phyloP scores from a whole-genome alignment of 2,113 vertebrate genomes.

The Pelusios castaneus region DNA sequence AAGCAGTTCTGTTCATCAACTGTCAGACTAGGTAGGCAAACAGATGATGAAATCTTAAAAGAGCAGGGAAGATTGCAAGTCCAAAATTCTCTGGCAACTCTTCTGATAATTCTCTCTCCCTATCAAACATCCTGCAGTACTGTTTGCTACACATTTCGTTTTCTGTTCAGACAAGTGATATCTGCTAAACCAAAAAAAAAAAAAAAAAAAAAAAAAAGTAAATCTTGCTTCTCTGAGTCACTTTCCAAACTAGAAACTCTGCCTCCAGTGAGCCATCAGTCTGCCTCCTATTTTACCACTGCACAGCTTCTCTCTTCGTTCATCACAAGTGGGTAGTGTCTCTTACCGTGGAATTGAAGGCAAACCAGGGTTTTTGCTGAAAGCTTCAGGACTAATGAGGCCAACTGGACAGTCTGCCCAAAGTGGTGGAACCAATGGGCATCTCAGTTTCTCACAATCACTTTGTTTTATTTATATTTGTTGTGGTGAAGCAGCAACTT shows the following conservation, averaged over 20 bases:
- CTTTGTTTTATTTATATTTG: background rate
- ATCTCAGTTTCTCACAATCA: background rate
- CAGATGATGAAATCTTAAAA: conserved; percentile 33
- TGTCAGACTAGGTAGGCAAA: background rate
- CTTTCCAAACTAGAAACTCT: background rate
- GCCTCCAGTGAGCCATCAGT: background rate
- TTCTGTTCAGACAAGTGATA: background rate
- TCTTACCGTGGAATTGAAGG: background rate
- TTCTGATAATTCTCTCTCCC: background rate
- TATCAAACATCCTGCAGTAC: background rate
- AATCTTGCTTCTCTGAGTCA: conserved; percentile 57
- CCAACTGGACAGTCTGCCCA: conserved; percentile 10
- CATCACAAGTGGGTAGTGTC: background rate
- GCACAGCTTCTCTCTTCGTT: background rate
- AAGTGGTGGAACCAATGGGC: background rate
- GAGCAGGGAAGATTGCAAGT: background rate
- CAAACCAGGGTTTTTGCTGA: conserved; percentile 2
- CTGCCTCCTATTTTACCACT: background rate
- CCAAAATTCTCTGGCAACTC: background rate
- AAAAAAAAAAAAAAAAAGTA: conserved; percentile 50
- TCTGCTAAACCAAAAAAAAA: background rate
- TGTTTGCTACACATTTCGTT: fast-evolving
- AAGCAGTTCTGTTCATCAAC: conserved; percentile 10
- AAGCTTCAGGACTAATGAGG: background rate
- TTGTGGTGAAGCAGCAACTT: background rate